Evolutionary conservation across 2,797 vertebrate species (phyloP).

Genomic region (Sebastes kiyomatsui): DNA sequence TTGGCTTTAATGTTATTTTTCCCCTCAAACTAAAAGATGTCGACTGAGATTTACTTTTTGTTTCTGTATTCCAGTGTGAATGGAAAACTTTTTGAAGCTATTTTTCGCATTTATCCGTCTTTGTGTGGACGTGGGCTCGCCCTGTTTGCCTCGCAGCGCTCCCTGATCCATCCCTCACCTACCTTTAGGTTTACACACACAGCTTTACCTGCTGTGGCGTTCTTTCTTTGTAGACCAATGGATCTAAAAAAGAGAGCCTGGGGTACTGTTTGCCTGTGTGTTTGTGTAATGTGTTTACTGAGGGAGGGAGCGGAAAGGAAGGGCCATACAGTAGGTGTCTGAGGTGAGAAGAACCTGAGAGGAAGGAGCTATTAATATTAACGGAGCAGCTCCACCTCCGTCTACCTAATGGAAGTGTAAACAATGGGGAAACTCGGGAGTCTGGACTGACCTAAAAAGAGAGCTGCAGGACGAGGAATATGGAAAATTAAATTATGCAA

Average conservation of each 20-base stretch:
- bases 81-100: background rate
- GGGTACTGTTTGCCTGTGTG: conserved; percentile 16
- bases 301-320: conserved; percentile 40
- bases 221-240: background rate
- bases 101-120: background rate
- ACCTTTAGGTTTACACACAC: conserved; percentile 16
- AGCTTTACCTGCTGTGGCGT: conserved; percentile 12
- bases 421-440: conserved; percentile 28
- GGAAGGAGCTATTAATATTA: conserved; percentile 60
- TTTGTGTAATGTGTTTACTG: conserved; percentile 30
- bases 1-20: background rate
- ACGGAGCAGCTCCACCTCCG: conserved; percentile 12
- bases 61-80: background rate
- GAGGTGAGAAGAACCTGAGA: conserved; percentile 53
- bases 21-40: background rate
- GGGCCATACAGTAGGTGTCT: conserved; percentile 42
- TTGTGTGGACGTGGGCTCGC: background rate
- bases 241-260: conserved; percentile 11
- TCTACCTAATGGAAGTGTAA: conserved; percentile 47
- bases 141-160: conserved; percentile 26
- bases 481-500: background rate
- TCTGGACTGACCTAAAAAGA: conserved; percentile 15
- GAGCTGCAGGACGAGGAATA: background rate
- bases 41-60: background rate
- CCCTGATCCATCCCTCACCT: conserved; percentile 3